Evolutionary conservation across 2,888 invertebrate genomes (phyloP), one percentile per base, ranked within the genome.

Genomic region (Galerucella pusilla): DNA sequence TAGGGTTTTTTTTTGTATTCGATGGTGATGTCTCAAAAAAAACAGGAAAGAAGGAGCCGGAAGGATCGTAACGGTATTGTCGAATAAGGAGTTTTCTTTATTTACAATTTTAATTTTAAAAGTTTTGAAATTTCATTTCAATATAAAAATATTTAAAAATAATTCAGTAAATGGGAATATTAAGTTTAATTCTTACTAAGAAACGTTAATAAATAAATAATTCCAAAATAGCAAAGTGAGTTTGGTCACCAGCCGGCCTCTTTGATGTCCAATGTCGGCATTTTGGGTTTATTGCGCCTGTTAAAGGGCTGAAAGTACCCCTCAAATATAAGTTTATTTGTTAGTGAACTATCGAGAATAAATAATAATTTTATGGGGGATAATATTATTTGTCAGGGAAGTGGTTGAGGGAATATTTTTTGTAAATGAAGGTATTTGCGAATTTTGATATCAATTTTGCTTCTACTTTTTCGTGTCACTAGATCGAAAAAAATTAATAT

Each of bases 1-100:
- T 77, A 57, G 61, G 4, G 20, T 61, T 71, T 57, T 52, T 73
- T 75, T 70, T 66, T 70, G 45, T 64, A 20, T 60, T 35, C 49
- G 35, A 35, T 35, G 35, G 35, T 35, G 35, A 6, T 7, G 35
- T 35, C 35, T 35, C 2, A 35, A 42, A 46, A 49, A 42, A 75
- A 60, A 73, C 64, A 72, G 71, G 73, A 75, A 67, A 73, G 67
- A 71, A 68, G 12, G 7, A 35, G 7, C 46, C 20, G 3, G 20
- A 49, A 46, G 42, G 66, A 66, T 11, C 28, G 59, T 67, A 67
- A 67, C 67, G 68, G 68, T 57, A 68, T 35, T 35, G 5, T 35
- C 35, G 4, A 35, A 35, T 35, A 35, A 35, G 35, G 5, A 35
- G 6, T 35, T 35, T 35, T 35, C 6, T 7, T 35, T 28, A 28